Percentiles rank a stretch among this genome's conserved stretches.
These are phyloP conservation scores for Poecilia latipinna DNA, from an alignment of 2,113 vertebrate species.

Conservation along the genomic window DNA sequence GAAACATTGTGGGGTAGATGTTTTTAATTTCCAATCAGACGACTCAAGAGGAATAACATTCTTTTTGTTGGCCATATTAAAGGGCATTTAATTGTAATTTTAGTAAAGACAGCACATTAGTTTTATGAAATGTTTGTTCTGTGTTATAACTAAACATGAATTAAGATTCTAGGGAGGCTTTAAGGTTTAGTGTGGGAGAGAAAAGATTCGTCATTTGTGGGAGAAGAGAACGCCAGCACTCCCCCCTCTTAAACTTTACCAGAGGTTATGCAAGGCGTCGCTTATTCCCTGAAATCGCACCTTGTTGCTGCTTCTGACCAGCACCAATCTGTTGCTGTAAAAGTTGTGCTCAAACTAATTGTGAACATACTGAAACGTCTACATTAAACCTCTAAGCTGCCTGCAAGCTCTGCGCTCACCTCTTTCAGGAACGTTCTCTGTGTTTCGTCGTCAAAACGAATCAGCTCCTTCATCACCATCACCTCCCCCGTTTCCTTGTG, in stretches of 20 bases:
- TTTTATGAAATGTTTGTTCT: neutral
- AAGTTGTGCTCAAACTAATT: neutral
- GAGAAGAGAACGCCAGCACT: neutral
- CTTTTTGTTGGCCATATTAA: neutral
- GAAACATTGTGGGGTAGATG: neutral
- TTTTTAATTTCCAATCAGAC: too few species aligned
- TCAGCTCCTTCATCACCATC: slow-evolving; percentile 99
- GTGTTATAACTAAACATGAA: neutral
- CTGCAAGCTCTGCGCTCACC: slow-evolving; percentile 68
- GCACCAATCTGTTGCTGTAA: neutral
- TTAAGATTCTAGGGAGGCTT: neutral
- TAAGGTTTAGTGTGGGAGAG: neutral
- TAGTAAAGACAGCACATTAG: too few species aligned
- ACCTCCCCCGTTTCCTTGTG: slow-evolving; percentile 95
- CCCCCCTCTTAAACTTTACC: too few species aligned
- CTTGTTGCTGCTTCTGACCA: neutral
- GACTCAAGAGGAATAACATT: too few species aligned
- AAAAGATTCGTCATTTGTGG: slow-evolving; percentile 11
- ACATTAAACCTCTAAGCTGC: neutral
- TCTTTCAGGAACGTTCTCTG: slow-evolving; percentile 97
- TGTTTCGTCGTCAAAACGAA: slow-evolving; percentile 95
- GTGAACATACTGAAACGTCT: neutral
- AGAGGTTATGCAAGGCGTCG: neutral
- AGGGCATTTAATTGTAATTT: too few species aligned
- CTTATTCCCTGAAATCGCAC: neutral